A percentile compares a stretch with the other conserved stretches of the same genome.
phyloP scores from a whole-genome alignment of 2,888 invertebrate genomes.

The Sphaeridia pumilis region DNA sequence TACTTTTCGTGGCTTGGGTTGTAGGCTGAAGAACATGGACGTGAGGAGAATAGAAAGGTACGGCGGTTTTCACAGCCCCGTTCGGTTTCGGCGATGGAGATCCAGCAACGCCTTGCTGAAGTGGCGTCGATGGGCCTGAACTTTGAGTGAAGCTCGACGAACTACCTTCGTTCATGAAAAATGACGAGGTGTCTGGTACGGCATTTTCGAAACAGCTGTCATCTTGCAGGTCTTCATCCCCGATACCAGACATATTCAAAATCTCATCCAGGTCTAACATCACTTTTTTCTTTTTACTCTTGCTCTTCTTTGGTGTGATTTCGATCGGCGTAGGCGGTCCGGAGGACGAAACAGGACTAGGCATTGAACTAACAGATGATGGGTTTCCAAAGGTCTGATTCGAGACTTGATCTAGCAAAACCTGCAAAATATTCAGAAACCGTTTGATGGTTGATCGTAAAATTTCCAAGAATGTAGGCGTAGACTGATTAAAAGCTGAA shows the following conservation, averaged over 20 bases:
- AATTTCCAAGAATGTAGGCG: no score
- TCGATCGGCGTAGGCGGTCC: not conserved
- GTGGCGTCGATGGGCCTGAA: not conserved
- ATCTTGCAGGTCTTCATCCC: slow-evolving; percentile 35
- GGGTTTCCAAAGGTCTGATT: no score
- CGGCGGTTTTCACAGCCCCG: slow-evolving; percentile 16
- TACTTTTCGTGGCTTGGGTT: slow-evolving; percentile 1
- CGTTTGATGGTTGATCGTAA: no score
- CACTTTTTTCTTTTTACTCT: slow-evolving; percentile 28
- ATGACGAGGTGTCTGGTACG: not conserved
- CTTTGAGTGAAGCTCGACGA: not conserved
- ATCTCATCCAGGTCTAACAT: slow-evolving; percentile 33
- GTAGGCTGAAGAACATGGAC: slow-evolving; percentile 17
- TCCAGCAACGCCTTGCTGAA: not conserved
- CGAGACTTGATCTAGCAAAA: no score
- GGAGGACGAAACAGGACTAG: slow-evolving; percentile 13
- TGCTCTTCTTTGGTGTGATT: slow-evolving; percentile 19
- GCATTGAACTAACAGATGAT: no score
- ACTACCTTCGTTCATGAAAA: no score
- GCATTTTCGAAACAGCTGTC: slow-evolving; percentile 26
- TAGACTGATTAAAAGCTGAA: no score
- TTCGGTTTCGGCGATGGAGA: slow-evolving; percentile 19
- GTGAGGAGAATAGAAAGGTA: slow-evolving; percentile 8
- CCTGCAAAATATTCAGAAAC: no score
- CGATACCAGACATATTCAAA: slow-evolving; percentile 35